Conservation (phyloP, 2,888 invertebrate species). For the Drosophila algonquin region DNA sequence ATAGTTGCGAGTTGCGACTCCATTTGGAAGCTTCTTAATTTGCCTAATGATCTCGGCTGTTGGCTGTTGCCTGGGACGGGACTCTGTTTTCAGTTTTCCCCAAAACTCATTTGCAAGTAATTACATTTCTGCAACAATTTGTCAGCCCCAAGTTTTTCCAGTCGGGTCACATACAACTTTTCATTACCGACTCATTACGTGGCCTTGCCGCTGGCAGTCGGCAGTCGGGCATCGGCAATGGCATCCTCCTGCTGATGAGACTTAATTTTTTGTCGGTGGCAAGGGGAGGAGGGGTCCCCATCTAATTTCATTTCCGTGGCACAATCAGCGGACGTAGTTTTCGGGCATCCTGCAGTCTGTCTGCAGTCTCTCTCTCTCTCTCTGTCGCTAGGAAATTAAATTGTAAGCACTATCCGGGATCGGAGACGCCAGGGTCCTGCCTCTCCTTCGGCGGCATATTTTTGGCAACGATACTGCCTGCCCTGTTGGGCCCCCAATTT, state of each 20-base stretch:
- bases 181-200: slow-evolving; percentile 56
- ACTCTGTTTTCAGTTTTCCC: slow-evolving; percentile 38
- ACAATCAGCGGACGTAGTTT: slow-evolving; percentile 54
- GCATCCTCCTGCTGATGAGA: neutral
- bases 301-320: slow-evolving; percentile 68
- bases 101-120: slow-evolving; percentile 68
- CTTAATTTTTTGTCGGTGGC: neutral
- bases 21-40: slow-evolving; percentile 35
- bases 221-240: too few relatives aligned
- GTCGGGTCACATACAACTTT: slow-evolving; percentile 67
- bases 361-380: slow-evolving; percentile 8
- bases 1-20: slow-evolving; percentile 3
- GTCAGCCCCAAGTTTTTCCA: slow-evolving; percentile 35
- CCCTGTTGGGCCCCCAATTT: slow-evolving; percentile 49
- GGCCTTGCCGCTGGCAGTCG: neutral
- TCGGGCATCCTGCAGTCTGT: slow-evolving; percentile 52
- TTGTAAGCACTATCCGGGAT: slow-evolving; percentile 69
- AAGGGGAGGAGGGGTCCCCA: neutral
- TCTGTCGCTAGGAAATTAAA: slow-evolving; percentile 63
- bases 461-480: slow-evolving; percentile 11
- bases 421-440: slow-evolving; percentile 17
- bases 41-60: slow-evolving; percentile 45
- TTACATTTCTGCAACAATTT: slow-evolving; percentile 63
- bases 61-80: neutral
- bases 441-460: neutral